phyloP scores from a whole-genome alignment of 2,797 vertebrate species.

The Agapornis canus region DNA sequence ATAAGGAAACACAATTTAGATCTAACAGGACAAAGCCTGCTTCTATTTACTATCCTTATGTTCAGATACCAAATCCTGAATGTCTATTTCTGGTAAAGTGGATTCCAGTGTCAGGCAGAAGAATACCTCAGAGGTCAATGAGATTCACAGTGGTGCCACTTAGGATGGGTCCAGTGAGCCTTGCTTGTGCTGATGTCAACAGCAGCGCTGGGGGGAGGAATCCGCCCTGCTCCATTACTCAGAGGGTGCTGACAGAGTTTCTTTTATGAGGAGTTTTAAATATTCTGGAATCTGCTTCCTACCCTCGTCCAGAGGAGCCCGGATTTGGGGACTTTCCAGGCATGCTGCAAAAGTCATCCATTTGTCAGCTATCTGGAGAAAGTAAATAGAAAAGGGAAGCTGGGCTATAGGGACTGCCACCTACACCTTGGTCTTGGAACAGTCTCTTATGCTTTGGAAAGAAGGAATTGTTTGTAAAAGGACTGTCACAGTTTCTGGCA shows the following conservation, averaged over 20 bases:
- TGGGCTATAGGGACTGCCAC: background rate
- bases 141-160: background rate
- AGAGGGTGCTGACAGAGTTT: background rate
- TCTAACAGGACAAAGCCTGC: background rate
- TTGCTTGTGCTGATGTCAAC: background rate
- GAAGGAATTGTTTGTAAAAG: background rate
- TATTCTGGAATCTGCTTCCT: background rate
- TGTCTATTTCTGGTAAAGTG: constrained; percentile 1
- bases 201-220: background rate
- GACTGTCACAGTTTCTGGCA: background rate
- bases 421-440: background rate
- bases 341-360: background rate
- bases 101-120: background rate
- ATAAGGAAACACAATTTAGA: background rate
- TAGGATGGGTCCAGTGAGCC: background rate
- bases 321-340: background rate
- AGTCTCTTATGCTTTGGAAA: background rate
- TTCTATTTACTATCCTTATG: background rate
- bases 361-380: background rate
- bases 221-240: background rate
- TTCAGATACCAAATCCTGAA: constrained; percentile 8
- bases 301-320: background rate
- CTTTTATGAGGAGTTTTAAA: background rate
- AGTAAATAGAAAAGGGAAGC: background rate
- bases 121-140: background rate